Evolutionary conservation across 2,113 vertebrate species (phyloP), one percentile per base, ranked within the genome.

Genomic region (Lagopus leucura): DNA sequence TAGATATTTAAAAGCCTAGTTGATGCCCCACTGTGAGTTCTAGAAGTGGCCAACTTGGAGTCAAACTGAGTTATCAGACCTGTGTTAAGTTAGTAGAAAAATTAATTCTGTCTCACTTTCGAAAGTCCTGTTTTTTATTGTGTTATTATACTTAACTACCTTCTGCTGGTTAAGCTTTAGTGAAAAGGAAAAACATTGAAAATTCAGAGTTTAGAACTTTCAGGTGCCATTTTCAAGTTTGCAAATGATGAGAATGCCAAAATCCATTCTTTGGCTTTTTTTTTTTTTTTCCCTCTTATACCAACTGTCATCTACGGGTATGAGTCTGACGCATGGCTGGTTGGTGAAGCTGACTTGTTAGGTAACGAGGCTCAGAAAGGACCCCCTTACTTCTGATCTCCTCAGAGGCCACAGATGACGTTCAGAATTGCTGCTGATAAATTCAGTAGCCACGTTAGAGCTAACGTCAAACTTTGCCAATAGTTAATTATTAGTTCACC

Each of bases 1-100:
- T 94, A 96, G 90, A 95, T 86, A 50, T 94, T 82, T 89, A 84
- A 93, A 83, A 54, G 86, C 83, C 95, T 96, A 97, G 96, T 82
- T 93, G 95, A 92, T 21, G 74, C 76, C 85, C 78, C 94, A 86
- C 25, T 80, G 63, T 89, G 88, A 82, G 63, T n/a, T 93, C 70
- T 92, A 66, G 78, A 73, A 71, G 75, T 74, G 89, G 89, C 80
- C 93, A 97, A 77, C 57, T 89, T 86, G 94, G 91, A 96, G 52
- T 71, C 71, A 92, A 89, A 81, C 36, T 36, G 24, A 61, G 71
- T 91, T 80, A 84, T 28, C 45, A 92, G 93, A 88, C 70, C 48
- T 70, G 50, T 3, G 0, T 54, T 27, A 82, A 64, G 45, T 38
- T 61, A 45, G 52, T 90, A 58, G n/a, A 91, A 92, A 83, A 91